phyloP scores from a whole-genome alignment of 2,797 vertebrate genomes.

The Lemur catta region DNA sequence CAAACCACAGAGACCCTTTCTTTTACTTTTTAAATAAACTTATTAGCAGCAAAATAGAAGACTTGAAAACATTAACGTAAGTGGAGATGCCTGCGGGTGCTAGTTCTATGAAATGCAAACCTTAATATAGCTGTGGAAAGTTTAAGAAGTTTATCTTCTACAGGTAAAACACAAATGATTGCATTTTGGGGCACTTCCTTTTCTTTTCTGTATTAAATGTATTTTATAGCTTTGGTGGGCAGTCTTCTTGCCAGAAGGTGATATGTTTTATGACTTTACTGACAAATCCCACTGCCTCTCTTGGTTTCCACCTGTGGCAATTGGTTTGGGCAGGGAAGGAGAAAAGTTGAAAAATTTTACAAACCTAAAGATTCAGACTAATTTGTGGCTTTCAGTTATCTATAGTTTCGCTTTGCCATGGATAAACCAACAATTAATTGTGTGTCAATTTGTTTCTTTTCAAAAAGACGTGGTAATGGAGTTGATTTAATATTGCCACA shows the following conservation, averaged over 20 bases:
- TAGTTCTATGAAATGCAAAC: background rate
- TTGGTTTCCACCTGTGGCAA: background rate
- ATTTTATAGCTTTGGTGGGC: background rate
- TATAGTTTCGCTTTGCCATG: accelerated
- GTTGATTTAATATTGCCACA: background rate
- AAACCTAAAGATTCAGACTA: accelerated
- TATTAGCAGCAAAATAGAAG: background rate
- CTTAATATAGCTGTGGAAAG: accelerated
- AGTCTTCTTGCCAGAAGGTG: background rate
- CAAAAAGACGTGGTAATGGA: background rate
- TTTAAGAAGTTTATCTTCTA: background rate
- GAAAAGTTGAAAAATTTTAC: background rate
- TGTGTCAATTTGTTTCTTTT: accelerated
- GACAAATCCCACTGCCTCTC: background rate
- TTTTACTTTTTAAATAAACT: background rate
- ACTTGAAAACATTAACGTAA: accelerated
- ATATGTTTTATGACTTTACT: background rate
- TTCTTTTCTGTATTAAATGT: background rate
- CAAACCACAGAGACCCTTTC: background rate
- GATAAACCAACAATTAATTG: too few species aligned
- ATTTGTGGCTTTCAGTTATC: accelerated
- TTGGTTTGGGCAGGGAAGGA: too few species aligned
- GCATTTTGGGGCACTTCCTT: accelerated
- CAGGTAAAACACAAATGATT: accelerated
- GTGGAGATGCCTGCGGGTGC: accelerated